Base-by-base conservation (phyloP, 2,113 vertebrate species). In the Antigone vipio region DNA sequence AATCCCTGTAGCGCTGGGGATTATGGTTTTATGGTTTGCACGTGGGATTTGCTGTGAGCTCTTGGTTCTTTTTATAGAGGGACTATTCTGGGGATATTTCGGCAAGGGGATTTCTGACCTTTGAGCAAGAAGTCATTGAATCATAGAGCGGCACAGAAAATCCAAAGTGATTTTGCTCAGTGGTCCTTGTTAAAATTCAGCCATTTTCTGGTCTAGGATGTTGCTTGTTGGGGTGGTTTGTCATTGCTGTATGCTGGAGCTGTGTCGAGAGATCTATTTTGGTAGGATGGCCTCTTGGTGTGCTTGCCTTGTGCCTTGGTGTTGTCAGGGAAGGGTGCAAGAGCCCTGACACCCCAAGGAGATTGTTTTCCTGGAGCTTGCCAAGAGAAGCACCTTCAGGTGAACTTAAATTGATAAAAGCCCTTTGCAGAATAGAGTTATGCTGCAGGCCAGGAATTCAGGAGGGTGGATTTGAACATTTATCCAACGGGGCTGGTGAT, bases 51-150 rank as follows among this genome's bases (percentile, higher is more conserved):
- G 42, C 79, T 53, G 34, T 15, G 85, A 96, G 56, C 56, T 81
- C 45, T 38, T 56, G 16, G 44, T 64, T 85, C 95, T 96, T 96
- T 96, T 96, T 85, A 85, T 90, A 92, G 94, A 42, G 85, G 24
- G 24, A 44, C 79, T 83, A 13, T 93, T 76, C 75, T 1, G 2
- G 29, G 74, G 81, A 49, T 27, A 16, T 89, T 96, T 87, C 4
- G 0, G 22, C 1, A 8, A 59, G 82, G 89, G 84, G 67, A 75
- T 93, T 95, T 93, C 90, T 96, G 88, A 93, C 93, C 95, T 95
- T 94, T 96, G 80, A 62, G 59, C 9, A 15, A 52, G 71, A 77
- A 73, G 30, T 35, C 42, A 8, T 38, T 0, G 4, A 50, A 49
- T 40, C 1, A 0, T 26, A 24, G 35, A 77, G 15, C 1, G 1